These are phyloP conservation scores for Chaetodon auriga DNA, from an alignment of 2,113 vertebrate genomes.

Conservation along the genomic window DNA sequence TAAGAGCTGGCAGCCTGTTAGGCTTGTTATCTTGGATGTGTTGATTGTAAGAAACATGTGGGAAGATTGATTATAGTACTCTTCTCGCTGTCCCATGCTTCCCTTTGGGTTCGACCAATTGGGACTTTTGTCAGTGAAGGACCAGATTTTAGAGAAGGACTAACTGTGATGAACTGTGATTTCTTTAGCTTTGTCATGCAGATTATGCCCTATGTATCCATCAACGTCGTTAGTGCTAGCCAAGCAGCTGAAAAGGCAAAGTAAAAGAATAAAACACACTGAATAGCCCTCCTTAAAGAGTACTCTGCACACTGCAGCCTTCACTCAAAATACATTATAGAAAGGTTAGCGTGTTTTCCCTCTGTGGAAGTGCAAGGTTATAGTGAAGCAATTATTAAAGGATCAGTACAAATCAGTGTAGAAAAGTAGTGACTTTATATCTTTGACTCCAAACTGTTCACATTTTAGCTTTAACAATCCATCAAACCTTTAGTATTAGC, in stretches of 20 bases:
- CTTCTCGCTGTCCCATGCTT: slow-evolving; percentile 19
- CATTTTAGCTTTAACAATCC: neutral
- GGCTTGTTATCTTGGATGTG: slow-evolving; percentile 74
- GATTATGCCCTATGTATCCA: neutral
- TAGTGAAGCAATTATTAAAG: neutral
- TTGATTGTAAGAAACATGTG: slow-evolving; percentile 69
- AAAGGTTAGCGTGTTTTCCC: neutral
- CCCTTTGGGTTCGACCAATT: slow-evolving; percentile 36
- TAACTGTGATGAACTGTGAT: neutral
- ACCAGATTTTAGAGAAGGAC: neutral
- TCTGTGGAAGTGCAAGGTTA: too few relatives aligned
- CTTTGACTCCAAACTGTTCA: neutral
- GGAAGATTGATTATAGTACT: slow-evolving; percentile 65
- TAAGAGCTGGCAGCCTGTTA: slow-evolving; percentile 66
- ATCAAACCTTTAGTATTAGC: too few relatives aligned
- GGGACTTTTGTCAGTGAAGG: slow-evolving; percentile 33
- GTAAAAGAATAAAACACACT: neutral
- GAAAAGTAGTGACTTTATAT: neutral
- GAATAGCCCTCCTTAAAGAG: neutral
- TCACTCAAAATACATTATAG: too few relatives aligned
- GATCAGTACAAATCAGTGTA: neutral
- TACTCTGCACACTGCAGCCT: neutral
- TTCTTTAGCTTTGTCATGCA: neutral
- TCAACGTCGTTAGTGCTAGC: neutral
- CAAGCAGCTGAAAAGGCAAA: neutral